Evolutionary conservation across 2,888 invertebrate species (phyloP), one percentile per base, ranked within the genome.

Genomic region (Apomyelois bistriatella): DNA sequence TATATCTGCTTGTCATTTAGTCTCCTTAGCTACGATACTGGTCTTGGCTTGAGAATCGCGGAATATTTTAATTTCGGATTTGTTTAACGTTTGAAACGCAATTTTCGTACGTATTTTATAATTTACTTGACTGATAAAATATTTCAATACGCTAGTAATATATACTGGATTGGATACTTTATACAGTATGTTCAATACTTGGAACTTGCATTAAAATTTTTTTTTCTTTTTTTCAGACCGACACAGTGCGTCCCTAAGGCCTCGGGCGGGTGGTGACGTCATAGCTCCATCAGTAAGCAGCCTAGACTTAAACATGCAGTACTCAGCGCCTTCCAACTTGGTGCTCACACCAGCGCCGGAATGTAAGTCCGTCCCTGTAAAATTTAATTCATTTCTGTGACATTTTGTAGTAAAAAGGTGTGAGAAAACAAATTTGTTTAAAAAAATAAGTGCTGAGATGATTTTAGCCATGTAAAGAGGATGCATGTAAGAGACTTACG

Each of bases 311-410:
- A 76, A 78, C 56, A 85, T 85, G 82, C 74, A 82, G 35, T 87
- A 78, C 68, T 65, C 85, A 16, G 78, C 88, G 12, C 85, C 89
- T 22, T 85, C 90, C 5, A 88, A 88, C 61, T 69, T 90, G 57
- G 89, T 89, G 36, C 84, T 90, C 57, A 90, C 89, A 48, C 89
- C 89, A 12, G 89, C 89, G 30, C 89, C 89, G 0, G 89, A 90
- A 78, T 90, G 89, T 89, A 64, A 88, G 85, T 74, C n/a, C 30
- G 2, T 10, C 10, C 13, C 9, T 57, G 17, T n/a, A 12, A 32
- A 4, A 32, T 8, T 32, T 9, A 8, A 7, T 7, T 8, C 32
- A 1, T 32, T 7, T 3, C 22, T 22, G 22, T 5, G 2, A 22
- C 22, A 5, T 2, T 3, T 22, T 5, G 22, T 22, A 22, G 3